These are phyloP conservation scores for Dipodomys merriami DNA, from an alignment of 2,113 vertebrate genomes.

Conservation along the genomic window DNA sequence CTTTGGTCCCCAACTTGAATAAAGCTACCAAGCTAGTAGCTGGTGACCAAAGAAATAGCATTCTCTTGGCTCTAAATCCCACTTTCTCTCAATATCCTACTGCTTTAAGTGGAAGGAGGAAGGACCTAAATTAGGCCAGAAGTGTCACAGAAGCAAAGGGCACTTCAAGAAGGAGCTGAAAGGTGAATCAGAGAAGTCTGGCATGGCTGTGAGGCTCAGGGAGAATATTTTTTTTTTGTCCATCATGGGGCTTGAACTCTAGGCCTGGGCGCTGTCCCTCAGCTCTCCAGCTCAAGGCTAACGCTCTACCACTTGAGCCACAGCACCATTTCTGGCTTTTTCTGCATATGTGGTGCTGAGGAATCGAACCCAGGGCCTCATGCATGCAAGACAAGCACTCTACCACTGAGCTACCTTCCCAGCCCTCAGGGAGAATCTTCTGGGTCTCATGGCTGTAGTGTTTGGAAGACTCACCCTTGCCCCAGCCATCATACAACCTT, in stretches of 20 bases:
- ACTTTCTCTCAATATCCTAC: not conserved
- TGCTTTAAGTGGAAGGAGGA: not conserved
- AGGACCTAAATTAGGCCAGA: not conserved
- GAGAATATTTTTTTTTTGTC: no score
- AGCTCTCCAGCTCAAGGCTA: no score
- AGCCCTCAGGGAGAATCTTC: not conserved
- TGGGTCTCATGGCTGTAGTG: not conserved
- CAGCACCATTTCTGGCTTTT: no score
- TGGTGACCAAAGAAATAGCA: not conserved
- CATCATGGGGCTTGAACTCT: no score
- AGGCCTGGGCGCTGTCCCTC: no score
- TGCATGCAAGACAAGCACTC: no score
- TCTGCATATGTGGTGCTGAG: no score
- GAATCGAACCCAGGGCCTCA: no score
- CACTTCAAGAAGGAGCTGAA: not conserved
- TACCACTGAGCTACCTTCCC: no score
- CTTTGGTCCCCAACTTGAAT: not conserved
- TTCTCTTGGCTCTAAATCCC: not conserved
- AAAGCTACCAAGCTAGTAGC: no score
- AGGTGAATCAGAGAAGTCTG: not conserved
- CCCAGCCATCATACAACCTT: not conserved
- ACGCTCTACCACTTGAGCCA: no score
- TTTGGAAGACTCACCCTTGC: not conserved
- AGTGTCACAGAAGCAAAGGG: not conserved
- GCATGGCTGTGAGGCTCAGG: not conserved